Conservation (phyloP, 2,797 vertebrate genomes). For the Phataginus tetradactyla region DNA sequence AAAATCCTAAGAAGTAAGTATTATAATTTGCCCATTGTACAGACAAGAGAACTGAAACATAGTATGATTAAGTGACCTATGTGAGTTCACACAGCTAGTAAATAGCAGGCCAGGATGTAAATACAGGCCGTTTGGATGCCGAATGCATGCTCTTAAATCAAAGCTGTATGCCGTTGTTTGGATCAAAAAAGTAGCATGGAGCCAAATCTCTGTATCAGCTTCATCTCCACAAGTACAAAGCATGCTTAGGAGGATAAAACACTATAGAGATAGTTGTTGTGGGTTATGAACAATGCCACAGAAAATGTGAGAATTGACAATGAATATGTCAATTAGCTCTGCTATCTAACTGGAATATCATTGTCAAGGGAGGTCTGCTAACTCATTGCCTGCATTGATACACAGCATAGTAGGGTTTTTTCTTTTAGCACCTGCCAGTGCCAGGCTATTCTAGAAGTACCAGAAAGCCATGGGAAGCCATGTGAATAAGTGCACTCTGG, state of each 20-base stretch:
- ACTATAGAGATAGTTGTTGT: neutral
- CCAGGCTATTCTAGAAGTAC: neutral
- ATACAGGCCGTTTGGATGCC: neutral
- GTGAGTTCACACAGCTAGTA: neutral
- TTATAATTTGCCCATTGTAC: neutral
- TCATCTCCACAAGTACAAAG: neutral
- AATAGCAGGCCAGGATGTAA: neutral
- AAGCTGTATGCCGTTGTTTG: neutral
- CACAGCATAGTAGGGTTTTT: neutral
- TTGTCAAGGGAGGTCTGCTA: neutral
- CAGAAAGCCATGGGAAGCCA: neutral
- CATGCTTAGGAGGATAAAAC: neutral
- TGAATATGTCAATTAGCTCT: neutral
- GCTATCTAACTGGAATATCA: neutral
- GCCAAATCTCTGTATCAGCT: neutral
- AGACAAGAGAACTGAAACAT: neutral
- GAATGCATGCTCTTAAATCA: neutral
- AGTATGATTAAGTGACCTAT: neutral
- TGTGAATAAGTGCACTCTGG: neutral
- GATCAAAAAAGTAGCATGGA: neutral
- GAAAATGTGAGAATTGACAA: neutral
- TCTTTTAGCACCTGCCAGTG: neutral
- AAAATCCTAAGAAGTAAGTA: neutral
- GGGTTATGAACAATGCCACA: neutral
- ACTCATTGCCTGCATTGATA: neutral